Evolutionary conservation across 2,113 vertebrate genomes (phyloP), one percentile per base, ranked within the genome.

Genomic region (Coreoperca whiteheadi): DNA sequence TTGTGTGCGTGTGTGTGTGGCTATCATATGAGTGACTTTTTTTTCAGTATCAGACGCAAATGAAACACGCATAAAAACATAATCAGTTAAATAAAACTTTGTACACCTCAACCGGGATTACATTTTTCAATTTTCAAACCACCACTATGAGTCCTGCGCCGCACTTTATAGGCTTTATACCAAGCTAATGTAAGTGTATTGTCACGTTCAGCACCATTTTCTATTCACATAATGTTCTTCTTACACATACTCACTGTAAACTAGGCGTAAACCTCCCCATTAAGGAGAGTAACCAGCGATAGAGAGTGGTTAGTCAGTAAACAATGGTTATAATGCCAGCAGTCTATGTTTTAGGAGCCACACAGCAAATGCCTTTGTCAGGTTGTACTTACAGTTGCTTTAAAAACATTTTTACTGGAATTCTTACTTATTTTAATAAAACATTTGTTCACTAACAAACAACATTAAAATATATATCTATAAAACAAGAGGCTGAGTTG

Each of bases 1-100:
- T 37, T 72, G 16, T 50, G 57, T 60, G 57, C 30, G 65, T 51
- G 67, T 71, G 21, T 60, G 53, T 23, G 54, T 73, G 32, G 25
- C 30, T 32, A 16, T 10, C 12, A 32, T 51, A 34, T 57, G 34
- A 23, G 46, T 28, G 20, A 48, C 20, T 20, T 9, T 39, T 73
- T 59, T 39, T 10, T n/a, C n/a, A n/a, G n/a, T n/a, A n/a, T n/a
- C 9, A n/a, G 34, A 76, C 25, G n/a, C 32, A 68, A 12, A 3
- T 37, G 1, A 60, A 60, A 34, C 32, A 50, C 2, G 2, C 46
- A 32, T 46, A 46, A 11, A 32, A 59, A 41, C 21, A 57, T 37
- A 60, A 56, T 25, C 0, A 30, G 11, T 48, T 54, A 10, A 34
- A 39, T 18, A 32, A 15, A 57, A 43, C 1, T 50, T 37, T 54